Percentiles rank a stretch among this genome's conserved stretches.
Evolutionary conservation across 1,140 invertebrate species (phyloP).

Genomic region (Drusus annulatus): DNA sequence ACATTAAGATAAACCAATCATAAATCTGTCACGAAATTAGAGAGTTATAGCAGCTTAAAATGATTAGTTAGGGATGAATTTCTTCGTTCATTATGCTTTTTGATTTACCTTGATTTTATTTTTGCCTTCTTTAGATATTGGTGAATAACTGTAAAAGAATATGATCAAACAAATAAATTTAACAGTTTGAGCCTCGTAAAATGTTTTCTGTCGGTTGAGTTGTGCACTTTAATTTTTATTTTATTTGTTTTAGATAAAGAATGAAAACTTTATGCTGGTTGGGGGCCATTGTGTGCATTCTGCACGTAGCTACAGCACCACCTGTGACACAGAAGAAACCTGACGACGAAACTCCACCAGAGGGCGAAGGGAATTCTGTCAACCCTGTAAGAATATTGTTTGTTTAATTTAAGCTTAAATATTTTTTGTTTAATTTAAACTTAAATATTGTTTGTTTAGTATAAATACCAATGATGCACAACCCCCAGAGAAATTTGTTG

Average conservation of each 20-base stretch:
- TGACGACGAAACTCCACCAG: constrained; percentile 46
- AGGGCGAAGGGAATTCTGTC: constrained; percentile 59
- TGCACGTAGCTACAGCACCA: constrained; percentile 66
- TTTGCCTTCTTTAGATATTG: no score
- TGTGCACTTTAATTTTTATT: neutral
- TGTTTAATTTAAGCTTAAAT: neutral
- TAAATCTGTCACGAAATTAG: no score
- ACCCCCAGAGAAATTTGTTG: no score
- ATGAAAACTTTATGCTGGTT: constrained; percentile 14
- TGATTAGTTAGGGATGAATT: no score
- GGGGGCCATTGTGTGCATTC: constrained; percentile 56
- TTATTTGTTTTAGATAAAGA: neutral
- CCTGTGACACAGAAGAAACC: constrained; percentile 65
- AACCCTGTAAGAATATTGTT: neutral
- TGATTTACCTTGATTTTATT: no score
- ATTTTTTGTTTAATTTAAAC: neutral
- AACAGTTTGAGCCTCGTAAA: neutral
- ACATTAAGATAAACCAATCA: no score
- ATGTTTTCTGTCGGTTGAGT: neutral
- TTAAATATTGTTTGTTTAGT: no score
- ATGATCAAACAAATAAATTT: no score
- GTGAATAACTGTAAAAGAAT: no score
- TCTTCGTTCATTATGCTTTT: no score
- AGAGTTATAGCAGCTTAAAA: no score
- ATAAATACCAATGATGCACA: no score